Base-by-base conservation (phyloP, 2,797 vertebrate genomes). In the Chloroceryle amazona region DNA sequence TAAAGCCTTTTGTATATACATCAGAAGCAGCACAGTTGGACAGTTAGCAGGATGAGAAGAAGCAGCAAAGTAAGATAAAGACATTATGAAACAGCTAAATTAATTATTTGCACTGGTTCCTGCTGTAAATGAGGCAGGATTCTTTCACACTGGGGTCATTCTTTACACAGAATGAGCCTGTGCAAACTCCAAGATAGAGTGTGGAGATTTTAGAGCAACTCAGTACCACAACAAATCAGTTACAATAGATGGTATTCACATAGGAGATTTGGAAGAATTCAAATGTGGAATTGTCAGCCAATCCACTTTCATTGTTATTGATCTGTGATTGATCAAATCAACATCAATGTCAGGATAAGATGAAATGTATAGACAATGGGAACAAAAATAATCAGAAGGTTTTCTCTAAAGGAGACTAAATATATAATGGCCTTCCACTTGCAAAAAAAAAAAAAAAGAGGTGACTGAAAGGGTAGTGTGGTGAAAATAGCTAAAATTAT, bases 1-100 rank as follows among this genome's bases (percentile, higher is more conserved):
- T 76, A 91, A 95, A 93, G 60, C 60, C 87, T 89, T 91, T 91
- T 79, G 89, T 92, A 39, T 71, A 79, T n/a, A 82, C 15, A 63
- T 66, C 51, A 91, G 93, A 85, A 91, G 81, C 71, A 76, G 47
- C 39, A 35, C 11, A 31, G 63, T 46, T 54, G 71, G 66, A 79
- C 42, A 82, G 75, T 37, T 63, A 94, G 60, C 63, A 85, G 74
- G 63, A 52, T 89, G 89, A 92, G 93, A 95, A 91, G 81, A 14
- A 92, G 86, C 84, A 95, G 71, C n/a, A 76, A 87, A 85, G 74
- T 60, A 87, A 92, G 86, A 95, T 89, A 91, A 95, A 92, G 89
- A 82, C 42, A 73, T 82, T 80, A 94, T 82, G 68, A 44, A 89
- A 63, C 39, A 89, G 60, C n/a, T 78, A 92, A 89, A 91, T 76